Conservation (phyloP, 2,888 invertebrate species). For the Eubasilissa splendida region DNA sequence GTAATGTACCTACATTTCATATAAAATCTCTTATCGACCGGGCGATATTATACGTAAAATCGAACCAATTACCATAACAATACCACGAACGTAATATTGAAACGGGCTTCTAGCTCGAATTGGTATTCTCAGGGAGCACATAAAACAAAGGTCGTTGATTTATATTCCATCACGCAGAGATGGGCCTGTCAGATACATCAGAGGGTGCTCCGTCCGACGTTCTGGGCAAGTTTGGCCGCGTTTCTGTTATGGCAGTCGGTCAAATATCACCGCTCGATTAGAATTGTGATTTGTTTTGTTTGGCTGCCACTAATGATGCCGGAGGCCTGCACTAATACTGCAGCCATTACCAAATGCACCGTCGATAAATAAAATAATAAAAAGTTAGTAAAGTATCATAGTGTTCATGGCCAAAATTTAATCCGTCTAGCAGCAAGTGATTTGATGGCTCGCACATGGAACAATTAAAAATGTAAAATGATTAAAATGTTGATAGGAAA, state of each 20-base stretch:
- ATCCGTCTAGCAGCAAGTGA: too few relatives aligned
- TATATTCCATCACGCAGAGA: conserved; percentile 46
- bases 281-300: neutral
- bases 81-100: conserved; percentile 35
- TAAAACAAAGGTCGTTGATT: conserved; percentile 48
- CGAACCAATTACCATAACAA: conserved; percentile 51
- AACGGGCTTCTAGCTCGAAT: conserved; percentile 18
- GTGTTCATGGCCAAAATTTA: too few relatives aligned
- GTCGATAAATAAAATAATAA: neutral
- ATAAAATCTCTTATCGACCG: conserved; percentile 36
- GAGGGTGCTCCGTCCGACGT: conserved; percentile 29
- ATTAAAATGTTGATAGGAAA: too few relatives aligned
- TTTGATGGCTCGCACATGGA: too few relatives aligned
- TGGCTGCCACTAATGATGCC: neutral
- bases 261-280: conserved; percentile 6
- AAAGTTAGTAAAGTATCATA: too few relatives aligned
- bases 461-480: too few relatives aligned
- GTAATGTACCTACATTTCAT: conserved; percentile 38
- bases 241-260: neutral
- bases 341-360: too few relatives aligned
- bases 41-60: conserved; percentile 44
- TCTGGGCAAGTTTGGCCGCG: neutral
- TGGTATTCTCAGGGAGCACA: conserved; percentile 12
- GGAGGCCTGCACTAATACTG: too few relatives aligned
- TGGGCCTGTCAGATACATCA: conserved; percentile 50